Evolutionary conservation across 92 coral and sea anemone genomes (phyloP), one percentile per base, ranked within the genome.

Genomic region (Virgularia gustaviana): DNA sequence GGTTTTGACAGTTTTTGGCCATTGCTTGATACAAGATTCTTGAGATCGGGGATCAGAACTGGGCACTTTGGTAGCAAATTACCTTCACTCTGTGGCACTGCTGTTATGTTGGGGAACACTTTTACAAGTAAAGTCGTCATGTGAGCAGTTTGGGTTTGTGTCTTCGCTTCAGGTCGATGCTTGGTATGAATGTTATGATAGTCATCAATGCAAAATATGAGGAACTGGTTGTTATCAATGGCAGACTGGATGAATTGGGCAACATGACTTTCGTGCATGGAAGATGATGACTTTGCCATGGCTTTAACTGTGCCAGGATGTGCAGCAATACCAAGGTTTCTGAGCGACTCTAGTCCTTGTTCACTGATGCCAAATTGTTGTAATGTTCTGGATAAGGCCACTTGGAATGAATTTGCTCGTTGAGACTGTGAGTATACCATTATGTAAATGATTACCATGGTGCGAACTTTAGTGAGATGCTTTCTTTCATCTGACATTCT

Each of bases 301-400:
- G 72, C 72, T 65, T 65, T 38, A 23, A 65, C 49, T 18, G 56
- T 63, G 16, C 38, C 49, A 9, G 51, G 51, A 39, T 63, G 70
- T 22, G 70, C 70, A 6, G 49, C 49, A 37, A 63, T 63, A 9
- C 54, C 72, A 19, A 65, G 18, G 47, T 65, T 65, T 19, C 56
- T n/a, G 1, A 65, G 36, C 2, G 72, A 65, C 27, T 33, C 56
- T 28, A 43, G 29, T 22, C 56, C 72, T 65, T 45, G 57, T 29
- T 65, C 56, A 51, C 54, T 65, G 4, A 65, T 65, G 32, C 73
- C 73, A 45, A 65, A 65, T 43, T 65, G 72, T 32, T 65, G 72
- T 0, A 65, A 38, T 4, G 54, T 41, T 43, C 72, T 65, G 27
- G 72, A 22, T 31, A 24, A 33, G 19, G 58, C 30, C 16, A 65